Evolutionary conservation across 2,888 invertebrate species (phyloP).

Genomic region (Pardosa pseudoannulata): DNA sequence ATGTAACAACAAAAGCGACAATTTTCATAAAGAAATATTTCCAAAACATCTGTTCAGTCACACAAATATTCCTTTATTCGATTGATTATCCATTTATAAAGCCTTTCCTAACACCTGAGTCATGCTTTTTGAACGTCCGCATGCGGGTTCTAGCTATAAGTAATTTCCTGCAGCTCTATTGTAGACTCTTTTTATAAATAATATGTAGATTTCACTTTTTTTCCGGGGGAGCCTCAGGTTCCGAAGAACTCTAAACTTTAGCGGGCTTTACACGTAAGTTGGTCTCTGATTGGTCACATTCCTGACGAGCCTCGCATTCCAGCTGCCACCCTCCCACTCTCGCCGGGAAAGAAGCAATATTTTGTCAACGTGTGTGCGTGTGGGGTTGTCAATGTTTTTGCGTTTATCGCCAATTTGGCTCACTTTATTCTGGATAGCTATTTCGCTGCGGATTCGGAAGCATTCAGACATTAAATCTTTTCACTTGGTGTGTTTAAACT

Average conservation of each 20-base stretch:
- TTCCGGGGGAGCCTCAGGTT: background rate
- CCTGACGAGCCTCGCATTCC: slow-evolving; percentile 62
- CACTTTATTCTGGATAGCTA: too few relatives aligned
- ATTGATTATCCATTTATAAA: slow-evolving; percentile 9
- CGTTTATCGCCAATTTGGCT: slow-evolving; percentile 52
- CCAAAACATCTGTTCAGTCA: slow-evolving; percentile 12
- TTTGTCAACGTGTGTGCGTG: slow-evolving; percentile 45
- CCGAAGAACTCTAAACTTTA: slow-evolving; percentile 34
- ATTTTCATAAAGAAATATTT: slow-evolving; percentile 4
- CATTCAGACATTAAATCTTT: too few relatives aligned
- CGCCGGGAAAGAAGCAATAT: slow-evolving; percentile 32
- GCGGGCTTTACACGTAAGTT: slow-evolving; percentile 53
- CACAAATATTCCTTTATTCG: slow-evolving; percentile 11
- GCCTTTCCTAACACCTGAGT: slow-evolving; percentile 20
- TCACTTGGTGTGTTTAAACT: too few relatives aligned
- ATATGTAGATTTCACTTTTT: slow-evolving; percentile 49
- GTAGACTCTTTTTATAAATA: slow-evolving; percentile 22
- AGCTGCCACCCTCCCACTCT: slow-evolving; percentile 54
- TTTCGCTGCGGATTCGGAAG: too few relatives aligned
- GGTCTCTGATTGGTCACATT: slow-evolving; percentile 62
- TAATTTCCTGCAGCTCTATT: slow-evolving; percentile 47
- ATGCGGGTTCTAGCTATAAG: slow-evolving; percentile 47
- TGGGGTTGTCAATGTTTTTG: slow-evolving; percentile 4
- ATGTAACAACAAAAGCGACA: slow-evolving; percentile 12
- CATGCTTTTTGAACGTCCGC: slow-evolving; percentile 15